phyloP scores from a whole-genome alignment of 2,113 vertebrate genomes.

The Zeus faber region DNA sequence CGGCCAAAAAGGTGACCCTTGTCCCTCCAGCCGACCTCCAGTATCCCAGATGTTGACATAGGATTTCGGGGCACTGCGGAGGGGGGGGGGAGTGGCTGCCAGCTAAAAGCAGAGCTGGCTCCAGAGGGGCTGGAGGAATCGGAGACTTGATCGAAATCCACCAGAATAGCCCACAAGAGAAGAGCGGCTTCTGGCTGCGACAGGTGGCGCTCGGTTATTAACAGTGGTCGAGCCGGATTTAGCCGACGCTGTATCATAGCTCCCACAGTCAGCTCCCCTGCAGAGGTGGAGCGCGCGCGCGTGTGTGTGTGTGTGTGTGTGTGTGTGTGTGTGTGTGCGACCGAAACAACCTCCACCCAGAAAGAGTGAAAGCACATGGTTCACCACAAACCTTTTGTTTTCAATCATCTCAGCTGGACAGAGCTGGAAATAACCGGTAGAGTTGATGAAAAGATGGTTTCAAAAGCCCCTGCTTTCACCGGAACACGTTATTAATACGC shows the following conservation, averaged over 20 bases:
- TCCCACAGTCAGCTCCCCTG: conserved; percentile 22
- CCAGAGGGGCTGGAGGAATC: conserved; percentile 58
- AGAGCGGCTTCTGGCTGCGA: conserved; percentile 38
- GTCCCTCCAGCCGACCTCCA: background rate
- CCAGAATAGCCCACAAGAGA: conserved; percentile 64
- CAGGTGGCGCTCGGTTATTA: conserved; percentile 67
- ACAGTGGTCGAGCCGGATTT: conserved; percentile 63
- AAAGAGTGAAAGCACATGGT: conserved; percentile 23
- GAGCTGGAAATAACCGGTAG: conserved; percentile 14
- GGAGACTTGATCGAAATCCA: conserved; percentile 68
- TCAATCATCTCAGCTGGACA: conserved; percentile 3
- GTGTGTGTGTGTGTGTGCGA: conserved; percentile 10
- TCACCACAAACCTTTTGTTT: background rate
- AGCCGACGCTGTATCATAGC: conserved; percentile 39
- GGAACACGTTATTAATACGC: too few species aligned
- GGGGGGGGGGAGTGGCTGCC: conserved; percentile 5
- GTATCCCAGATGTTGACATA: conserved; percentile 58
- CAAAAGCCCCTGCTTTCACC: too few species aligned
- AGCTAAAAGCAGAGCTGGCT: conserved; percentile 57
- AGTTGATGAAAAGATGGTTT: conserved; percentile 3
- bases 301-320: too few species aligned
- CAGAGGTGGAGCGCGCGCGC: background rate
- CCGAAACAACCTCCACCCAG: conserved; percentile 20
- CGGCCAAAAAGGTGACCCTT: background rate
- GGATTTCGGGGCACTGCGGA: conserved; percentile 14